Base-by-base conservation (phyloP, 1,140 invertebrate species). In the Neodiprion virginianus region DNA sequence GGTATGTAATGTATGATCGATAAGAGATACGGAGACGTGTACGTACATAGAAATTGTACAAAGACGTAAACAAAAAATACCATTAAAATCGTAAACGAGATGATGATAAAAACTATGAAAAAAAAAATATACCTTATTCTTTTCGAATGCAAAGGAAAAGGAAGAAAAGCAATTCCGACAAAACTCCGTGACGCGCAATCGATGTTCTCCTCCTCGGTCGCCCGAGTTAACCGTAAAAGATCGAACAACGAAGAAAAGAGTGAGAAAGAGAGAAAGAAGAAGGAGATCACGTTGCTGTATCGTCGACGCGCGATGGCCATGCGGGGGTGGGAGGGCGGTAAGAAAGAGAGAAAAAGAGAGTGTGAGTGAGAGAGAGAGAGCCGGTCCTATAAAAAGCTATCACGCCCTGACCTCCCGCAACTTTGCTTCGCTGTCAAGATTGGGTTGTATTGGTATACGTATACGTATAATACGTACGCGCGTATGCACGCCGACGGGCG, bases 381-480 rank as follows among this genome's bases (percentile, higher is more conserved):
- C 75, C 76, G 78, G 72, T 82, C 81, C 79, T 85, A 86, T 84
- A 86, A 87, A 87, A 84, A 84, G 79, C 79, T 80, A 83, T 85
- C 82, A 79, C 85, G 80, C 84, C 53, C 84, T 84, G 84, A 87
- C 84, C 84, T 87, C 82, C 80, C 85, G 80, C 84, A 87, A 87
- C 81, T 79, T 74, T 79, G 74, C 78, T 77, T 79, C 73, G 76
- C 78, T 80, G 78, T 80, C 79, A 80, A 84, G 77, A 3, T 40
- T 40, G 28, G 28, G 28, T 40, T 40, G 28, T 40, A 40, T 40
- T 3, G 28, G 28, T 40, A 5, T 40, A 40, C 28, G 28, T 40
- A 40, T 40, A 40, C 80, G 75, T 79, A 78, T 76, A 79, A 81
- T 80, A 79, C 5, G 28, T 40, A 40, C 1, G 5, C 28, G 28